Conservation (phyloP, 2,888 invertebrate species). For the Isoperla grammatica region DNA sequence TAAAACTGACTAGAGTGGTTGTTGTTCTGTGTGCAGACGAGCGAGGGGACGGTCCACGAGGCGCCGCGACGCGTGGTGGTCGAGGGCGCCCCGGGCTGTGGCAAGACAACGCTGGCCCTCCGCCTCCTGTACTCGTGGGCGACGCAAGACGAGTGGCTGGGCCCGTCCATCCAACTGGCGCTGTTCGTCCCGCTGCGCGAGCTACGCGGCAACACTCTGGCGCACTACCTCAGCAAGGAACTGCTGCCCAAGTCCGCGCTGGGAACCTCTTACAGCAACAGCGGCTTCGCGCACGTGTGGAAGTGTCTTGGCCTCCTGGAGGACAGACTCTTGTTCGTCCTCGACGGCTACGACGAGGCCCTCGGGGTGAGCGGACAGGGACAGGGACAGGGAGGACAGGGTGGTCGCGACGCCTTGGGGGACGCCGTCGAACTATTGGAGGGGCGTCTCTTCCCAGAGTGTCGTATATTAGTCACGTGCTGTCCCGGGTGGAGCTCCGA, state of each 20-base stretch:
- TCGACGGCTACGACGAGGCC: conserved; percentile 51
- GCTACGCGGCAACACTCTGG: conserved; percentile 44
- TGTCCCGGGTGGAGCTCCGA: conserved; percentile 43
- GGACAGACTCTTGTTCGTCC: conserved; percentile 47
- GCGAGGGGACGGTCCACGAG: conserved; percentile 47
- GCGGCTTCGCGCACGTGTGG: conserved; percentile 32
- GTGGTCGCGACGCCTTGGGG: conserved; percentile 43
- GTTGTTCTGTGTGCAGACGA: conserved; percentile 39
- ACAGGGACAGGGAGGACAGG: conserved; percentile 39
- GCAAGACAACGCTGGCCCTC: conserved; percentile 48
- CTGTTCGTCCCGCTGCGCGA: conserved; percentile 50
- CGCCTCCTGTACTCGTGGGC: conserved; percentile 53
- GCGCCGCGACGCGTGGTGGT: conserved; percentile 49
- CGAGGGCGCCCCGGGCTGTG: conserved; percentile 50
- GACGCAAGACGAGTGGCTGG: conserved; percentile 40
- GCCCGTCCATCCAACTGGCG: conserved; percentile 46
- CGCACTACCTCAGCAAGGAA: conserved; percentile 40
- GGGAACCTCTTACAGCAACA: conserved; percentile 23
- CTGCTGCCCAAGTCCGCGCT: conserved; percentile 44
- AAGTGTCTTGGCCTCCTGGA: conserved; percentile 41
- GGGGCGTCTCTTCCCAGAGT: conserved; percentile 50
- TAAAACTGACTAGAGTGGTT: no score
- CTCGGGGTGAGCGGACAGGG: conserved; percentile 27
- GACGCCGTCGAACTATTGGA: conserved; percentile 50
- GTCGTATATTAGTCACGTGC: conserved; percentile 49